Conservation (phyloP, 2,797 vertebrate genomes). For the Propithecus perrieri region DNA sequence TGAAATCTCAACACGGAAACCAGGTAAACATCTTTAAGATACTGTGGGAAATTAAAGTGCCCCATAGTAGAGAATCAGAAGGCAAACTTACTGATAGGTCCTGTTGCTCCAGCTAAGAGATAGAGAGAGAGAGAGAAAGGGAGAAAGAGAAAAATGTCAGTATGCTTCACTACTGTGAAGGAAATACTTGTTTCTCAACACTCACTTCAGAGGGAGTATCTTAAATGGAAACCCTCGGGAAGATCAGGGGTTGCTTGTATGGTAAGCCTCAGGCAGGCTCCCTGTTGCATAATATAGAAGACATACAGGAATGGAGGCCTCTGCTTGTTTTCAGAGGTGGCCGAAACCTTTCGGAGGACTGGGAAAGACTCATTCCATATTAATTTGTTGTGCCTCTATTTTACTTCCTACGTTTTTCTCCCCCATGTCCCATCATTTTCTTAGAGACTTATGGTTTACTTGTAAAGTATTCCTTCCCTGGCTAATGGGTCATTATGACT, state of each 20-base stretch:
- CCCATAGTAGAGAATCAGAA: neutral
- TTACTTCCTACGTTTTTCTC: neutral
- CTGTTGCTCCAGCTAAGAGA: constrained; percentile 63
- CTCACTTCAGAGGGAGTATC: neutral
- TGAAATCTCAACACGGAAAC: neutral
- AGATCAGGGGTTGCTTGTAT: neutral
- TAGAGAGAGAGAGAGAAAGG: neutral
- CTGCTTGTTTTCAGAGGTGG: neutral
- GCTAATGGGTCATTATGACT: neutral
- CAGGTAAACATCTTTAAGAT: neutral
- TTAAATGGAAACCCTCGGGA: neutral
- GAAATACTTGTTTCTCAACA: neutral
- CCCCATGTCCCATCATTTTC: neutral
- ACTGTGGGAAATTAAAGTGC: neutral
- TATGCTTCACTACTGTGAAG: neutral
- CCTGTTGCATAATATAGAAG: neutral
- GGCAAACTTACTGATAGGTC: constrained; percentile 71
- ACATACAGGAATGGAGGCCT: neutral
- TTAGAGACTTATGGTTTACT: neutral
- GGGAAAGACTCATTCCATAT: neutral
- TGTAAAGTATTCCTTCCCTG: neutral
- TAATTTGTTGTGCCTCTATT: neutral
- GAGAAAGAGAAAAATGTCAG: neutral
- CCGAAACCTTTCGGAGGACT: neutral
- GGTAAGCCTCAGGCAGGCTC: rapidly evolving